Conservation (phyloP, 2,113 vertebrate genomes). For the Pituophis catenifer region DNA sequence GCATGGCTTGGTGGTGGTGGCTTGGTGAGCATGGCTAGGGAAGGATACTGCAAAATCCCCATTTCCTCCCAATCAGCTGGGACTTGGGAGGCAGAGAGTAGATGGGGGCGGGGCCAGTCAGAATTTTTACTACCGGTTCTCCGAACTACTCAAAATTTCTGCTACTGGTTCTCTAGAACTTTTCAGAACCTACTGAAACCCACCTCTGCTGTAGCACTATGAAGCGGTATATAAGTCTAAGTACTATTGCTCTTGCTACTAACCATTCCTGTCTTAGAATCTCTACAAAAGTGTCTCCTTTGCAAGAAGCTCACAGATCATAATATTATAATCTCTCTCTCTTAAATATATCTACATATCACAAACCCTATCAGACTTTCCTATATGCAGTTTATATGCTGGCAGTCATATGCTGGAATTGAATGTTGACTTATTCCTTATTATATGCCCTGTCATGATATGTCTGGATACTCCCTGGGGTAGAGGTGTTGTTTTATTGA, state of each 20-base stretch:
- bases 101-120: no score
- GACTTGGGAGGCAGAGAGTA: no score
- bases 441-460: neutral
- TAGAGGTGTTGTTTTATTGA: neutral
- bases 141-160: no score
- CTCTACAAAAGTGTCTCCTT: neutral
- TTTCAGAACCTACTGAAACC: no score
- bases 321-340: neutral
- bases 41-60: no score
- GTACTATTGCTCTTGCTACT: neutral
- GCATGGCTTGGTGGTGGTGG: no score
- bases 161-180: no score
- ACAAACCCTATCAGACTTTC: neutral
- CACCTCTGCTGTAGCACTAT: no score
- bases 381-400: neutral
- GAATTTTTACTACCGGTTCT: no score
- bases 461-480: neutral
- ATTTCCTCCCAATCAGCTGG: no score
- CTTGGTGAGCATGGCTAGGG: no score
- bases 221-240: no score
- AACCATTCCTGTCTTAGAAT: neutral
- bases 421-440: neutral
- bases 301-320: neutral
- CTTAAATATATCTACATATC: neutral
- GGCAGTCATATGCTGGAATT: neutral